Evolutionary conservation across 2,888 invertebrate genomes (phyloP).

Genomic region (Caenorhabditis uteleia): DNA sequence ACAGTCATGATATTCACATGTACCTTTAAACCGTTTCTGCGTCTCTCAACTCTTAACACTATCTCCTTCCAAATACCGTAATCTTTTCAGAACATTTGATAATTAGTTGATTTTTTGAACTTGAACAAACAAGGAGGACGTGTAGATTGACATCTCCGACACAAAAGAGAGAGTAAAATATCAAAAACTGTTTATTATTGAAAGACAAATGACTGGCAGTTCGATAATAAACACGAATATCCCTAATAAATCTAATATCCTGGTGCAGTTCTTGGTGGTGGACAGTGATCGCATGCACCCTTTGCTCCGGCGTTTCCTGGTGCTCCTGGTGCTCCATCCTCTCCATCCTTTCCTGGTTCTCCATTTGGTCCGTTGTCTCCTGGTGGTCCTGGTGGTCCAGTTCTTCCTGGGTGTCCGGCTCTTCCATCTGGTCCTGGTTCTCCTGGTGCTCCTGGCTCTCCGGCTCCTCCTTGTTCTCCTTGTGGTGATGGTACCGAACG

Average conservation of each 20-base stretch:
- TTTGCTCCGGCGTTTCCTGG: constrained; percentile 51
- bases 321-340: constrained; percentile 51
- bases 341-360: constrained; percentile 54
- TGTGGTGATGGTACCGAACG: constrained; percentile 41
- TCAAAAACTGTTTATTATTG: too few species aligned
- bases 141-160: too few species aligned
- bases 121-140: too few species aligned
- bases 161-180: too few species aligned
- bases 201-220: too few species aligned
- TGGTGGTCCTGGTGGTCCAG: constrained; percentile 51
- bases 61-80: too few species aligned
- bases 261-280: constrained; percentile 52
- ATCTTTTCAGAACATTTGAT: too few species aligned
- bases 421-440: constrained; percentile 44
- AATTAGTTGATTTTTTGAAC: too few species aligned
- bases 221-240: too few species aligned
- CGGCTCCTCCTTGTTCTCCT: constrained; percentile 52
- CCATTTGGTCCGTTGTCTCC: constrained; percentile 56
- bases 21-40: too few species aligned
- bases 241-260: constrained; percentile 45
- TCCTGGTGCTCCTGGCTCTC: constrained; percentile 49
- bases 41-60: too few species aligned
- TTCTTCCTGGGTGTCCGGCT: constrained; percentile 52
- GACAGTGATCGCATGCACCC: constrained; percentile 57
- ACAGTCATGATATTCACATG: too few species aligned